A percentile compares a stretch with the other conserved stretches of the same genome.
phyloP scores from a whole-genome alignment of 2,113 vertebrate genomes.

The Brachirus orientalis region DNA sequence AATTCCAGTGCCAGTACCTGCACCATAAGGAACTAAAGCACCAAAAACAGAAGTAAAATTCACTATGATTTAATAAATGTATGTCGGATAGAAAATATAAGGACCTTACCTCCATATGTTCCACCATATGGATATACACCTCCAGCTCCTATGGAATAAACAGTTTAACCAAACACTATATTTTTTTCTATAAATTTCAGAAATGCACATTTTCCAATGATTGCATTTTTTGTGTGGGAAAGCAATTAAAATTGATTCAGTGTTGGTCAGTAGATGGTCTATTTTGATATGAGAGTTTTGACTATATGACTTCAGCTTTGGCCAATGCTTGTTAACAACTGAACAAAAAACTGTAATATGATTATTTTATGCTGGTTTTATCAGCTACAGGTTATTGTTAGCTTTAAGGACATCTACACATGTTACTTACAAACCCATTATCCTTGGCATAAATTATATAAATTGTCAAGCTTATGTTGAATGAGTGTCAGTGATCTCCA shows the following conservation, averaged over 20 bases:
- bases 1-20: conserved; percentile 10
- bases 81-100: background rate
- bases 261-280: too few species aligned
- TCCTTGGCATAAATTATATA: too few species aligned
- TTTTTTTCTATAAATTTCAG: too few species aligned
- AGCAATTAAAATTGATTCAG: too few species aligned
- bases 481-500: background rate
- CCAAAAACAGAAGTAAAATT: background rate
- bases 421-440: too few species aligned
- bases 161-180: too few species aligned
- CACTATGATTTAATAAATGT: background rate
- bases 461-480: background rate
- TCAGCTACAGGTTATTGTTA: background rate
- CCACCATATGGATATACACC: conserved; percentile 59
- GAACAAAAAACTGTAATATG: background rate
- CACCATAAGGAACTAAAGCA: conserved; percentile 61
- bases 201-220: too few species aligned
- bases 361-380: background rate
- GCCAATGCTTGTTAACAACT: too few species aligned
- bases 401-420: background rate
- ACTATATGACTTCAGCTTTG: too few species aligned
- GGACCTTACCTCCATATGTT: conserved; percentile 52
- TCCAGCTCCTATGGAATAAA: conserved; percentile 42
- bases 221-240: too few species aligned
- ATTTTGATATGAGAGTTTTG: too few species aligned